Base-by-base conservation (phyloP, 2,113 vertebrate genomes). In the Solea solea region DNA sequence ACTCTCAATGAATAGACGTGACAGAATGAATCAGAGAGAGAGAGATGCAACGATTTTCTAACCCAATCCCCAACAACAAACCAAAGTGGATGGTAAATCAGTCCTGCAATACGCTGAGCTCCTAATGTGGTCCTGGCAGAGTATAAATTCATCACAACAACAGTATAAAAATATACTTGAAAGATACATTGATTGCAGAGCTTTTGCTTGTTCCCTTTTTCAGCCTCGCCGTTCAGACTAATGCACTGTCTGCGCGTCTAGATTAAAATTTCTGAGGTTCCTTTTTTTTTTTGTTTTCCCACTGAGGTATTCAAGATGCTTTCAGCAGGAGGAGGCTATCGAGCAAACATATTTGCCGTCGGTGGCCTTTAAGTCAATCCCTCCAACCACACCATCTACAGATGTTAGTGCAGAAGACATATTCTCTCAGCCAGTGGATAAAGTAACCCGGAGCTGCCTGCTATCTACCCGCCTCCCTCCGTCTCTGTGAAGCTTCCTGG, bases 21-120 rank as follows among this genome's bases (percentile, higher is more conserved):
- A 46, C 44, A 44, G 12, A 8, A 40, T 40, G 42, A 64, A 57
- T 74, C 60, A 64, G 74, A 53, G n/a, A 77, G 74, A 53, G n/a
- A 77, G 55, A 64, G 69, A 76, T 67, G 64, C 69, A 54, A 69
- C 73, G 76, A 72, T 82, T 73, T 82, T 82, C 48, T 49, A 8
- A 52, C 41, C 34, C 28, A 42, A 77, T 57, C 25, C 14, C 64
- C 65, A 76, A 28, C 42, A 57, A 49, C 64, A 66, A 58, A 55
- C 41, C 62, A 78, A 86, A 86, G 79, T 79, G 80, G 80, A 65
- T 64, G 74, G 54, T 67, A 55, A 79, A 75, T 76, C 40, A 69
- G 28, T 46, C 41, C 61, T 28, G 21, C 56, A 53, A 42, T 42
- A 48, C 16, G 52, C 51, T 69, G 81, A 86, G 49, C 69, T 65